Percentiles rank a stretch among this genome's conserved stretches.
Conservation (phyloP, 2,113 vertebrate genomes). For the Burhinus bistriatus region DNA sequence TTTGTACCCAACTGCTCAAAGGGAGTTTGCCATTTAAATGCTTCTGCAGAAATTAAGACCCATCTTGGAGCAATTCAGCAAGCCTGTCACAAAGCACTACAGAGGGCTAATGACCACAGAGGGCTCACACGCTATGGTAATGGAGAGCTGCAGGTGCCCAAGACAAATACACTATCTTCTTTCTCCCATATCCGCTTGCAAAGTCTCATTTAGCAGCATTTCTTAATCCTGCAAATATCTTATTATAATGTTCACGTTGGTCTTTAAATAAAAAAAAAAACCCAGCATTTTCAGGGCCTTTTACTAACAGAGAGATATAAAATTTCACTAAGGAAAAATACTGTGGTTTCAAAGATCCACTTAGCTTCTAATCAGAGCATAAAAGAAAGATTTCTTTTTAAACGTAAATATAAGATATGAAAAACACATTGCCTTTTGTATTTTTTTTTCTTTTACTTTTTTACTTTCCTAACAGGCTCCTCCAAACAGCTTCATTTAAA, state of each 20-base stretch:
- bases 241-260: not conserved
- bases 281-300: not conserved
- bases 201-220: not conserved
- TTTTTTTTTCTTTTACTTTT: not conserved
- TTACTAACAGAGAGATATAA: slow-evolving; percentile 17
- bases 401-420: not conserved
- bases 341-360: not conserved
- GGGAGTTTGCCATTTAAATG: not conserved
- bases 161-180: not conserved
- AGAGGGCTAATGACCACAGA: not conserved
- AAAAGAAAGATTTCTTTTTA: not conserved
- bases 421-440: not conserved
- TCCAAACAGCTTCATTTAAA: not conserved
- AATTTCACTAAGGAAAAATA: slow-evolving; percentile 18
- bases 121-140: not conserved
- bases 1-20: not conserved
- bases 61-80: not conserved
- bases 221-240: not conserved
- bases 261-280: slow-evolving; percentile 30
- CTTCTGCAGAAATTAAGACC: not conserved
- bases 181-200: not conserved
- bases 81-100: not conserved
- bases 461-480: not conserved
- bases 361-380: slow-evolving; percentile 19
- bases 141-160: not conserved